Evolutionary conservation across 2,888 invertebrate species (phyloP).

Genomic region (Raillietiella orientalis): DNA sequence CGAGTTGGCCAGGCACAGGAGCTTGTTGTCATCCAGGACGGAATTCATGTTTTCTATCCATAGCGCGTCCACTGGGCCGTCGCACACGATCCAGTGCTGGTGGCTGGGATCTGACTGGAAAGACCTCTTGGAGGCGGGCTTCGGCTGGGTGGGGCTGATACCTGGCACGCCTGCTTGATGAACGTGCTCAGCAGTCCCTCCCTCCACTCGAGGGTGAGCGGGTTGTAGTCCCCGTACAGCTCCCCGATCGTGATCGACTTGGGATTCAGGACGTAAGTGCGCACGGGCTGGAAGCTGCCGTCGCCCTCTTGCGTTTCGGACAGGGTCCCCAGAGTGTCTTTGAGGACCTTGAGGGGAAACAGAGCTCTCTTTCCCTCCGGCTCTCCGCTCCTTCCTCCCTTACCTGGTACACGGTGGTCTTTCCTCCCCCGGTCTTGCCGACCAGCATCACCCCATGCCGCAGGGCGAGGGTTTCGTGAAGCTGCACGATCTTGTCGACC

Average conservation of each 20-base stretch:
- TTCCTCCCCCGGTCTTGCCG: slow-evolving; percentile 52
- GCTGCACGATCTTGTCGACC: slow-evolving; percentile 41
- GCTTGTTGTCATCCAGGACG: slow-evolving; percentile 69
- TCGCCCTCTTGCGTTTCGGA: slow-evolving; percentile 22
- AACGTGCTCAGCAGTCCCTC: slow-evolving; percentile 54
- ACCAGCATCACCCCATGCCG: slow-evolving; percentile 76
- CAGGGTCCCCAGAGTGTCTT: slow-evolving; percentile 29
- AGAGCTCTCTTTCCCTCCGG: background rate
- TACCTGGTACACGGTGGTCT: slow-evolving; percentile 37
- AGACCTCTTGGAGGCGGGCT: no score
- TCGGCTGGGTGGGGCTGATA: no score
- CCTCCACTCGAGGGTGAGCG: slow-evolving; percentile 56
- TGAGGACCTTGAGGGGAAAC: slow-evolving; percentile 23
- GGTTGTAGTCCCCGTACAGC: slow-evolving; percentile 53
- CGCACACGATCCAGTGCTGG: slow-evolving; percentile 71
- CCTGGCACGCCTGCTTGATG: no score
- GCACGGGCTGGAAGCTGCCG: slow-evolving; percentile 31
- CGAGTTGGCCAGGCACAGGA: slow-evolving; percentile 65
- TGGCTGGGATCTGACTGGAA: slow-evolving; percentile 16
- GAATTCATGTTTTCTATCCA: slow-evolving; percentile 89
- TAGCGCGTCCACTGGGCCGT: slow-evolving; percentile 62
- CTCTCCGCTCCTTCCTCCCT: slow-evolving; percentile 8
- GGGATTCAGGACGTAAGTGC: slow-evolving; percentile 49
- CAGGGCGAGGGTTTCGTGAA: slow-evolving; percentile 66
- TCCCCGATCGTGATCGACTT: slow-evolving; percentile 63